Evolutionary conservation across 2,113 vertebrate genomes (phyloP), one percentile per base, ranked within the genome.

Genomic region (Rhagologus leucostigma): DNA sequence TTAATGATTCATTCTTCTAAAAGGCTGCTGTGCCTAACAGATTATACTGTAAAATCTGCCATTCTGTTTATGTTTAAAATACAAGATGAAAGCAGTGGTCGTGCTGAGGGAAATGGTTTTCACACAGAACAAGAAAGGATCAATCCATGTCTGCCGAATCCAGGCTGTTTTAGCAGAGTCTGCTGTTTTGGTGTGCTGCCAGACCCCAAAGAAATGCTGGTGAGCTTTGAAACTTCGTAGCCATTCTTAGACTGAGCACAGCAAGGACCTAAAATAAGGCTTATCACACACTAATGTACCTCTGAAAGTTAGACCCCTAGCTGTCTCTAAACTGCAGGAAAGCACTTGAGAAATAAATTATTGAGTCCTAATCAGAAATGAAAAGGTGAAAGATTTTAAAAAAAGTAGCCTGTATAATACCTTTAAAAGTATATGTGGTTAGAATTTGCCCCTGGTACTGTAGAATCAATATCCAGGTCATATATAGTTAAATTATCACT

Each of bases 1-100:
- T 94, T 96, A 97, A 96, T 94, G 90, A 96, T 78, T 95, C 95
- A 62, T 93, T 94, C 88, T 97, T 89, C 93, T 94, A 70, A 94
- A 95, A 53, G 50, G 86, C 92, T 95, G 94, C 88, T 92, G 85
- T 73, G 95, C 93, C 92, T 90, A 87, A 78, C 77, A 91, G 90
- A 95, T 95, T 93, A 95, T 79, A 91, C 86, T 95, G 95, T 92
- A 96, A 97, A 97, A 96, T 95, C 92, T 93, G 86, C 85, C 93
- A 89, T 96, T 97, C 93, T 94, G 67, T 94, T 92, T 90, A 92
- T 56, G 93, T 94, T 94, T 93, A 96, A 97, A 96, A 94, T 46
- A 95, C 69, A 85, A 95, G 95, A 97, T 96, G 93, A 97, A 95
- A 96, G 86, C 82, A 64, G 93, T 95, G 94, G 95, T 96, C 95